Percentiles rank a stretch among this genome's conserved stretches.
Evolutionary conservation across 1,140 invertebrate genomes (phyloP).

Genomic region (Leptonema lineaticorne): DNA sequence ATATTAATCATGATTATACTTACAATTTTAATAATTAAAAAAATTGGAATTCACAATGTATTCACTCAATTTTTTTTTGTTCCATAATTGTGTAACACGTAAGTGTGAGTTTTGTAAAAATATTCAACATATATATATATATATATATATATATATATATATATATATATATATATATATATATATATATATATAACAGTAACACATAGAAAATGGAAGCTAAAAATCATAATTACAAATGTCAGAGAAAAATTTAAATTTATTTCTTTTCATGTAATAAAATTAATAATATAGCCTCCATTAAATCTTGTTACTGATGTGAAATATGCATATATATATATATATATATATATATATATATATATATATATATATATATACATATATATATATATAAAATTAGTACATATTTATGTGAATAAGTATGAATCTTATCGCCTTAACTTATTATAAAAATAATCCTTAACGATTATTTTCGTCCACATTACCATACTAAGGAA

Average conservation of each 20-base stretch:
- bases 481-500: neutral
- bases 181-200: neutral
- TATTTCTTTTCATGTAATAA: too few species aligned
- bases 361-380: neutral
- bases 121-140: neutral
- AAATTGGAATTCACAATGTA: too few species aligned
- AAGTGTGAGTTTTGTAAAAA: neutral
- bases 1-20: too few species aligned
- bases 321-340: neutral
- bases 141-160: neutral
- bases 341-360: neutral
- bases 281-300: too few species aligned
- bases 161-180: neutral
- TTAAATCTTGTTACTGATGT: neutral
- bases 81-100: too few species aligned
- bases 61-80: too few species aligned
- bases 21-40: too few species aligned
- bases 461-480: neutral
- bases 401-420: neutral
- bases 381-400: neutral
- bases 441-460: constrained; percentile 7
- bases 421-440: neutral
- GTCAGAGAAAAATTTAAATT: too few species aligned
- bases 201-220: too few species aligned
- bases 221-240: too few species aligned